Evolutionary conservation across 92 coral and sea anemone species (phyloP), one percentile per base, ranked within the genome.

Genomic region (Zoanthus sociatus): DNA sequence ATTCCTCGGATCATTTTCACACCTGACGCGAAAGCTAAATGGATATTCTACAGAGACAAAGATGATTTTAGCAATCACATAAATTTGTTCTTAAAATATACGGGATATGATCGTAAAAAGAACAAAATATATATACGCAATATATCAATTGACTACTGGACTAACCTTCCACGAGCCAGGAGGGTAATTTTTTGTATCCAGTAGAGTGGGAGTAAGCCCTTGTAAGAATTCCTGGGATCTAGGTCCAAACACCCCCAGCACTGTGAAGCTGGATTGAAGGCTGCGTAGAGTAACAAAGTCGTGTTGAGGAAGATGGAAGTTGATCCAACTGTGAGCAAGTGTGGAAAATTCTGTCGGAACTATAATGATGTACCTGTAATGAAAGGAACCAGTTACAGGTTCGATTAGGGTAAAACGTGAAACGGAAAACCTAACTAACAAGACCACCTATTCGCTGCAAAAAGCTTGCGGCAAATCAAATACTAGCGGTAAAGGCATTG

Each of bases 241-340:
- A 44, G 79, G 79, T 53, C 79, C 79, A 30, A 76, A 76, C 31
- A 76, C 66, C 26, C 79, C 79, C 45, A 76, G 79, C n/a, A 76
- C 79, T 18, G 79, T 76, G 64, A 42, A 76, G 58, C 79, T 76
- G 7, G 79, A 76, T 37, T 76, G 79, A 76, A 51, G 63, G 9
- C 63, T 76, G 42, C 63, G 79, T 54, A 76, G 26, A n/a, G 79
- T 76, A 53, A 76, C 79, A n/a, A 76, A 76, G 50, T 76, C 64
- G 63, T 76, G 64, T 4, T 73, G 78, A 13, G 78, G 78, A 73
- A 73, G 78, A 73, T 73, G 78, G 30, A 7, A 16, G 55, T 32
- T 17, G 47, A 74, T 46, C 78, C 78, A 74, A 58, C 78, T 47
- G 14, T 48, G 54, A 74, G 78, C 78, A 74, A 33, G 56, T 16